Evolutionary conservation across 2,797 vertebrate species (phyloP).

Genomic region (Acomys russatus): DNA sequence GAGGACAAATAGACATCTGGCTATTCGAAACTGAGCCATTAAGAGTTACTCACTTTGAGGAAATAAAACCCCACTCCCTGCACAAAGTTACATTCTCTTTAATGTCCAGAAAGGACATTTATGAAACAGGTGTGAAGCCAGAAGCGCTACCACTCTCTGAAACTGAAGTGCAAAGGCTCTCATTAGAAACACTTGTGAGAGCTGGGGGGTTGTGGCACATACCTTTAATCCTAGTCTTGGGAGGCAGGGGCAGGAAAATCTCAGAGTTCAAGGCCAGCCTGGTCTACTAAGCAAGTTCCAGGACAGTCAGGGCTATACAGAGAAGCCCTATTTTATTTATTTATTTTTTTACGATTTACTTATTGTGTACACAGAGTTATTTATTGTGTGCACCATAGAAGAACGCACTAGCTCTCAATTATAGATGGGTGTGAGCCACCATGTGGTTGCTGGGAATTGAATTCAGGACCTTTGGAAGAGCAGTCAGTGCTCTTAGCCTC

Average conservation of each 20-base stretch:
- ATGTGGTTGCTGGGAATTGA: no score
- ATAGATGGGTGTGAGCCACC: no score
- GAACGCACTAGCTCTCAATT: no score
- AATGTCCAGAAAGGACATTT: conserved; percentile 26
- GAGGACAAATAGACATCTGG: conserved; percentile 20
- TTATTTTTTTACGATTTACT: no score
- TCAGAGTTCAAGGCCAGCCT: not conserved
- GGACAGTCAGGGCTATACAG: not conserved
- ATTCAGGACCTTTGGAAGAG: no score
- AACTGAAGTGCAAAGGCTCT: conserved; percentile 38
- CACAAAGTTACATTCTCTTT: not conserved
- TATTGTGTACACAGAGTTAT: no score
- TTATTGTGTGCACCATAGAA: no score
- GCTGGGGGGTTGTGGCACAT: not conserved
- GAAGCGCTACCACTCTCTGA: conserved; percentile 8
- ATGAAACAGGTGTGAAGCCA: not conserved
- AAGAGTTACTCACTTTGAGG: conserved; percentile 5
- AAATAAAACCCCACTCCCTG: not conserved
- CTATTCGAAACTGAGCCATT: conserved; percentile 41
- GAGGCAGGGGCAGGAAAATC: not conserved
- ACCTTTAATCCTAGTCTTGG: not conserved
- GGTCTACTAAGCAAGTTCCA: not conserved
- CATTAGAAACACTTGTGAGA: conserved; percentile 7
- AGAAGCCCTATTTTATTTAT: not conserved
- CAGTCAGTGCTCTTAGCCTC: no score